Conservation (phyloP, 2,797 vertebrate species). For the Rhincodon typus region DNA sequence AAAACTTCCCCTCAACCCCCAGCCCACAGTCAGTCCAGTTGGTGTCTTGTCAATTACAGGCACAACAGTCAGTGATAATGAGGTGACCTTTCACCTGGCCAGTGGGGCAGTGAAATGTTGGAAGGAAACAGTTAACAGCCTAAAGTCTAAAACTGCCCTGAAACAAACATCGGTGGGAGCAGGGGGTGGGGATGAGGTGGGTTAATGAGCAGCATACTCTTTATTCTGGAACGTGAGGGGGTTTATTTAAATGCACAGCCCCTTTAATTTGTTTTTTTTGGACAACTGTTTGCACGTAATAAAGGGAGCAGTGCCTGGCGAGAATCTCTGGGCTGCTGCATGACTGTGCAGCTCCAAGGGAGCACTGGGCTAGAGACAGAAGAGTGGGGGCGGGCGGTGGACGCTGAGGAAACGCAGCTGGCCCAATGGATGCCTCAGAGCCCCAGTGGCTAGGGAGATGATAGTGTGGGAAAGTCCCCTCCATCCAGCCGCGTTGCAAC, state of each 20-base stretch:
- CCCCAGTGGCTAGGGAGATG: not conserved
- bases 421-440: not conserved
- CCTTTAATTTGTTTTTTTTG: not conserved
- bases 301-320: not conserved
- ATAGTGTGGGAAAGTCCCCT: conserved; percentile 38
- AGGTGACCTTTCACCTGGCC: not conserved
- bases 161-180: not conserved
- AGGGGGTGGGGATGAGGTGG: not conserved
- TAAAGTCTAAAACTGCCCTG: not conserved
- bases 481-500: not conserved
- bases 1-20: not conserved
- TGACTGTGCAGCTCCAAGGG: not conserved
- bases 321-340: not conserved
- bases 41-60: not conserved
- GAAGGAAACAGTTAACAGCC: not conserved
- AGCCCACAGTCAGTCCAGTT: not conserved
- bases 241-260: not conserved
- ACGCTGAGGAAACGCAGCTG: conserved; percentile 27
- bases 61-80: not conserved
- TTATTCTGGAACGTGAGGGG: not conserved
- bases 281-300: not conserved
- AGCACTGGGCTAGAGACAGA: not conserved
- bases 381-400: conserved; percentile 42
- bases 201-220: not conserved
- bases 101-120: not conserved